phyloP scores from a whole-genome alignment of 1,140 invertebrate species.

The Pseudomyrmex sp. region DNA sequence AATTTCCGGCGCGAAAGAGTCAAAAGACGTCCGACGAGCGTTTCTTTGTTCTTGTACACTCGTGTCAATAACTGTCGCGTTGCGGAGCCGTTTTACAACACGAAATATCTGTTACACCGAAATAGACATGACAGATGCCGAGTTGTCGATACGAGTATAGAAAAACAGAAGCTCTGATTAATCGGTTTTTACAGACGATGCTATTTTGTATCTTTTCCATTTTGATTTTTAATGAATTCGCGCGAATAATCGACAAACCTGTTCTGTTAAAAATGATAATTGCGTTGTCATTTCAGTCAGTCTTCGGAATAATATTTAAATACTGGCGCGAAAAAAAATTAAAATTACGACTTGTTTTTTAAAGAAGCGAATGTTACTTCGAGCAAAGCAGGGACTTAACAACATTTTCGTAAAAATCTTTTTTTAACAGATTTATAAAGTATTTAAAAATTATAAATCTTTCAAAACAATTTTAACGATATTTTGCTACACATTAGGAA shows the following conservation, averaged over 20 bases:
- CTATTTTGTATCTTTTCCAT: background rate
- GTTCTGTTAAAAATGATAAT: slow-evolving; percentile 46
- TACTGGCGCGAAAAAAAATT: slow-evolving; percentile 18
- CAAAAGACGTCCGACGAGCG: slow-evolving; percentile 24
- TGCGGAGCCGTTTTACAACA: too few relatives aligned
- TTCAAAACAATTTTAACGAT: too few relatives aligned
- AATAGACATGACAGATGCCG: too few relatives aligned
- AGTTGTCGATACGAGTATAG: too few relatives aligned
- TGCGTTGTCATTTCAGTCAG: slow-evolving; percentile 31
- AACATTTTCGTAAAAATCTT: background rate
- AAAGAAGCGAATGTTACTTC: slow-evolving; percentile 29
- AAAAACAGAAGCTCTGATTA: slow-evolving; percentile 27
- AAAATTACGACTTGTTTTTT: slow-evolving; percentile 30
- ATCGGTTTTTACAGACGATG: slow-evolving; percentile 42
- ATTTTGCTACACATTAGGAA: background rate
- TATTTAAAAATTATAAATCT: too few relatives aligned
- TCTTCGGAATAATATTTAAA: slow-evolving; percentile 47
- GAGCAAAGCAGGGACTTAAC: slow-evolving; percentile 8
- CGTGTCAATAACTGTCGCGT: too few relatives aligned
- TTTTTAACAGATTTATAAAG: too few relatives aligned
- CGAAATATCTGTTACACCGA: too few relatives aligned
- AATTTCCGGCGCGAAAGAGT: slow-evolving; percentile 57
- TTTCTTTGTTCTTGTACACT: too few relatives aligned
- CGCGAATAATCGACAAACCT: slow-evolving; percentile 33
- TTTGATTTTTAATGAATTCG: background rate